phyloP scores from a whole-genome alignment of 2,797 vertebrate species.

The Apodemus agrarius region DNA sequence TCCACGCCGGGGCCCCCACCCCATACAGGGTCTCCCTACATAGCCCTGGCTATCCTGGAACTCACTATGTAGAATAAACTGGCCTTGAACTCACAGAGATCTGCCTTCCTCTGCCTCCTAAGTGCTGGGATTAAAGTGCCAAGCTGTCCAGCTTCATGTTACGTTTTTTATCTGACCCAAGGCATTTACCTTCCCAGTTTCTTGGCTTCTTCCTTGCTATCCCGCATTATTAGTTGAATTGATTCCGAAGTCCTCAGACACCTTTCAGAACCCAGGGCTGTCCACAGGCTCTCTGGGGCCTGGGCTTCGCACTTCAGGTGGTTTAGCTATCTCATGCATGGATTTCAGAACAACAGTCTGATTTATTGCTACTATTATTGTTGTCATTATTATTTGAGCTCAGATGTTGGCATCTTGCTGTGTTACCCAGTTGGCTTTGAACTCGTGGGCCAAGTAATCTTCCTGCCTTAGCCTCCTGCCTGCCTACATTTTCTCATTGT shows the following conservation, averaged over 20 bases:
- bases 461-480: background rate
- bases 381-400: background rate
- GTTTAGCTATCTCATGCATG: background rate
- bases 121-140: background rate
- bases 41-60: background rate
- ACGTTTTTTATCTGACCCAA: conserved; percentile 22
- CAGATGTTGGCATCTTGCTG: background rate
- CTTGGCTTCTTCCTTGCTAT: background rate
- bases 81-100: background rate
- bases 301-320: background rate
- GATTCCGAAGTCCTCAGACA: conserved; percentile 20
- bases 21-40: background rate
- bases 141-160: background rate
- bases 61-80: background rate
- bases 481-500: background rate
- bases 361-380: background rate
- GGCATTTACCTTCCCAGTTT: background rate
- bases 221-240: background rate
- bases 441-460: background rate
- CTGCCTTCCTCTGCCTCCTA: background rate
- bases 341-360: conserved; percentile 10
- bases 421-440: background rate
- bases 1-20: background rate
- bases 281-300: background rate
- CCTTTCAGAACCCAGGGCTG: background rate